These are phyloP conservation scores for Lucifuga dentata DNA, from an alignment of 2,113 vertebrate species.

Conservation along the genomic window DNA sequence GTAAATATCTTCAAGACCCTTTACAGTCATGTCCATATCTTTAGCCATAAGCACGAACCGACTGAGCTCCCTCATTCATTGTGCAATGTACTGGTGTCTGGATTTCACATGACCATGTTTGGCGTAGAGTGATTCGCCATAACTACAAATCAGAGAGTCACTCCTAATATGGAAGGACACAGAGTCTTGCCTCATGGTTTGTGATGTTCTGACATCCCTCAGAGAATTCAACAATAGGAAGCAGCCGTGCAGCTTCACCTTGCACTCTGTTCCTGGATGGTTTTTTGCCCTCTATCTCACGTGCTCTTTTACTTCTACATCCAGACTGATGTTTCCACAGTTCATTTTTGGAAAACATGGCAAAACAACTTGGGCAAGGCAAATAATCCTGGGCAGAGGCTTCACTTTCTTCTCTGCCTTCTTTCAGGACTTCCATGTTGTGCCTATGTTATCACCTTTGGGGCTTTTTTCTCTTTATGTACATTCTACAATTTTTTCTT, in stretches of 20 bases:
- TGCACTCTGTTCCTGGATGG: slow-evolving; percentile 17
- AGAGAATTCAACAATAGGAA: slow-evolving; percentile 16
- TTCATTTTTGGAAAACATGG: neutral
- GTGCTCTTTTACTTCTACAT: slow-evolving; percentile 8
- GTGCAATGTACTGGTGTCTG: slow-evolving; percentile 11
- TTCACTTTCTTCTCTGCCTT: neutral
- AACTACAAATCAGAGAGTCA: slow-evolving; percentile 17
- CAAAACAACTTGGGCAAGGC: neutral
- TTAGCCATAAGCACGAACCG: slow-evolving; percentile 14
- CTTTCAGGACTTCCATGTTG: neutral
- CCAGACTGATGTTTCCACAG: neutral
- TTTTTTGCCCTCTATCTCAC: neutral
- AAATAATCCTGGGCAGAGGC: neutral
- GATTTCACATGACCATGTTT: slow-evolving; percentile 9
- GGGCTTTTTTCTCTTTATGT: too few relatives aligned
- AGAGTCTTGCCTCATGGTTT: slow-evolving; percentile 21
- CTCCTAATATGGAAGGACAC: slow-evolving; percentile 15
- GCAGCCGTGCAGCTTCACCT: slow-evolving; percentile 2
- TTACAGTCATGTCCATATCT: slow-evolving; percentile 18
- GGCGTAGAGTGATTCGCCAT: slow-evolving; percentile 4
- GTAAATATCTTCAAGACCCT: slow-evolving; percentile 12
- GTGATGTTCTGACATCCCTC: neutral
- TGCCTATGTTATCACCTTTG: too few relatives aligned
- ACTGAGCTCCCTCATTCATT: slow-evolving; percentile 20
- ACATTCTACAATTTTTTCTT: too few relatives aligned